A percentile compares a stretch with the other conserved stretches of the same genome.
Conservation (phyloP, 2,113 vertebrate species). For the Aramus guarauna region DNA sequence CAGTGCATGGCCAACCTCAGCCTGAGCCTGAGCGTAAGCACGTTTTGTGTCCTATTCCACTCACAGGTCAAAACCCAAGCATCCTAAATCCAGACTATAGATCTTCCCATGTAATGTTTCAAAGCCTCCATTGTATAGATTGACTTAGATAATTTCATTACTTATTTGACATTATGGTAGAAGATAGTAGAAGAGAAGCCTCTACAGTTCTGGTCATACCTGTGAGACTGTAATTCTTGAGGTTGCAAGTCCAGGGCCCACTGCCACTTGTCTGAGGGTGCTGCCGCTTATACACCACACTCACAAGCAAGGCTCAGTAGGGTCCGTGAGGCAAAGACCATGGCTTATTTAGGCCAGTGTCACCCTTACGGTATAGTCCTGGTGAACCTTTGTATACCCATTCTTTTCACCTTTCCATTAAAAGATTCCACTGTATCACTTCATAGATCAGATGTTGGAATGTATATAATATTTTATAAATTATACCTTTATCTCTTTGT, state of each 20-base stretch:
- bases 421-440: neutral
- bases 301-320: neutral
- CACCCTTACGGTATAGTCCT: accelerated
- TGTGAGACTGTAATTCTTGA: neutral
- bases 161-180: neutral
- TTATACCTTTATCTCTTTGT: neutral
- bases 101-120: neutral
- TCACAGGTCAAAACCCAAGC: accelerated
- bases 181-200: neutral
- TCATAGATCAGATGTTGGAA: neutral
- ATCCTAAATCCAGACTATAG: neutral
- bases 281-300: neutral
- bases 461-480: neutral
- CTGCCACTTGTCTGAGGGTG: neutral
- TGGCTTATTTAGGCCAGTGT: neutral
- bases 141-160: neutral
- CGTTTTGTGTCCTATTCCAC: neutral
- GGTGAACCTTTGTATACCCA: neutral
- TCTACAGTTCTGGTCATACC: neutral
- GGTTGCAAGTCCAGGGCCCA: neutral
- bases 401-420: neutral
- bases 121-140: neutral
- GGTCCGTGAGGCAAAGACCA: neutral
- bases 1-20: neutral
- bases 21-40: neutral